A percentile compares a stretch with the other conserved stretches of the same genome.
Conservation (phyloP, 2,888 invertebrate genomes). For the Andrena camellia region DNA sequence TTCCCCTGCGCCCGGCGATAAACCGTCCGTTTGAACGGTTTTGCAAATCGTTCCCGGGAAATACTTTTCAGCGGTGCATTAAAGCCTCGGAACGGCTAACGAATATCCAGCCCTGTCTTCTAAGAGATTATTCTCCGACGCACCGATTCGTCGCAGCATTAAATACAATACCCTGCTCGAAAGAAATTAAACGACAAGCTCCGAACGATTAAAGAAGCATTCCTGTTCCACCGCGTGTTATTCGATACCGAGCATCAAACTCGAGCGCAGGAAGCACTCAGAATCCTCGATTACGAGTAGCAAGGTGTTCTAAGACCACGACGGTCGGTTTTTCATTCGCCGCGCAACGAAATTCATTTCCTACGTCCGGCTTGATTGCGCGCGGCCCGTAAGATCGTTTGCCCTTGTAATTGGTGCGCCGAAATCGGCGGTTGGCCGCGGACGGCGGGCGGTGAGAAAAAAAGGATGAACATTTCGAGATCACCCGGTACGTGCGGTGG, state of each 20-base stretch:
- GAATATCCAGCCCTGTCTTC: neutral
- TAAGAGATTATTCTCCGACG: constrained; percentile 9
- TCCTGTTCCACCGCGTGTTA: too few relatives aligned
- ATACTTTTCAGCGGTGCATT: constrained; percentile 25
- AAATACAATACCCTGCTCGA: too few relatives aligned
- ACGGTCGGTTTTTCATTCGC: neutral
- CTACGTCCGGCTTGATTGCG: neutral
- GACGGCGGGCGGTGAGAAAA: constrained; percentile 21
- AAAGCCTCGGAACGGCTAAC: constrained; percentile 6
- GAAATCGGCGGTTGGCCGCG: neutral
- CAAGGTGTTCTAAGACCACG: too few relatives aligned
- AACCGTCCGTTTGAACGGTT: constrained; percentile 42
- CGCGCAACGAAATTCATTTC: neutral
- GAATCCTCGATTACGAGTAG: too few relatives aligned
- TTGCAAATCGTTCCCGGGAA: constrained; percentile 20
- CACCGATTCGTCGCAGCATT: neutral
- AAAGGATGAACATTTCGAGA: constrained; percentile 53
- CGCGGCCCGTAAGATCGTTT: neutral
- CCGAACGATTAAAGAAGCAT: too few relatives aligned
- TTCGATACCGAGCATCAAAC: too few relatives aligned
- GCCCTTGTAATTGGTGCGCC: neutral
- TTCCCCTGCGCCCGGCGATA: neutral
- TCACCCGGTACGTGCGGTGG: constrained; percentile 81
- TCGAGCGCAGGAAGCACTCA: too few relatives aligned
- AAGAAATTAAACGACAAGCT: too few relatives aligned